These are phyloP conservation scores for Drosophila algonquin DNA, from an alignment of 2,888 invertebrate species.

Conservation along the genomic window DNA sequence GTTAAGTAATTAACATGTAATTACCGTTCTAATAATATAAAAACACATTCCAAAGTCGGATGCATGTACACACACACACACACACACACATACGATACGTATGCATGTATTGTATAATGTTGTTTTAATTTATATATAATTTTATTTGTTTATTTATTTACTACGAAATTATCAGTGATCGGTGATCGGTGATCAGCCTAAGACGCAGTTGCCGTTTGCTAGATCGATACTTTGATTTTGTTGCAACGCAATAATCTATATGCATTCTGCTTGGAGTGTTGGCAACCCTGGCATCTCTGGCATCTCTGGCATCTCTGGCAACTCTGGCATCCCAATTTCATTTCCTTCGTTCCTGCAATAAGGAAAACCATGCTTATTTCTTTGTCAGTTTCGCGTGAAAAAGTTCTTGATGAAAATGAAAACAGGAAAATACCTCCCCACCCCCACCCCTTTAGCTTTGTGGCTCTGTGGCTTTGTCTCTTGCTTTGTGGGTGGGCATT, in stretches of 20 bases:
- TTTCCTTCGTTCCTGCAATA: too few species aligned
- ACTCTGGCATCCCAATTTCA: not conserved
- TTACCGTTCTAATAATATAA: conserved; percentile 38
- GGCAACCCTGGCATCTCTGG: not conserved
- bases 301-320: too few species aligned
- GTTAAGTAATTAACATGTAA: conserved; percentile 62
- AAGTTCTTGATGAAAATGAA: not conserved
- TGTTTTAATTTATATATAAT: conserved; percentile 25
- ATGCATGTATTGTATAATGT: conserved; percentile 15
- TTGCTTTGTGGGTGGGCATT: not conserved
- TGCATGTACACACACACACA: conserved; percentile 8
- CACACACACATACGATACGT: not conserved
- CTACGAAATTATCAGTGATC: not conserved
- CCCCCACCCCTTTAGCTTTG: too few species aligned
- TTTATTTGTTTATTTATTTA: conserved; percentile 14
- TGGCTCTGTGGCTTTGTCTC: not conserved
- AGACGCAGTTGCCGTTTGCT: not conserved
- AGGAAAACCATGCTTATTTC: too few species aligned
- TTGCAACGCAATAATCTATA: not conserved
- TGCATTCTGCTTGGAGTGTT: not conserved
- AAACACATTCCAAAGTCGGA: conserved; percentile 9
- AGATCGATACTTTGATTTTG: not conserved
- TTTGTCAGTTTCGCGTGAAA: too few species aligned
- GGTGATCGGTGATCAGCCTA: not conserved
- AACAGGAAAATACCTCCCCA: not conserved